Evolutionary conservation across 1,140 invertebrate genomes (phyloP), one percentile per base, ranked within the genome.

Genomic region (Drosophila nannoptera): DNA sequence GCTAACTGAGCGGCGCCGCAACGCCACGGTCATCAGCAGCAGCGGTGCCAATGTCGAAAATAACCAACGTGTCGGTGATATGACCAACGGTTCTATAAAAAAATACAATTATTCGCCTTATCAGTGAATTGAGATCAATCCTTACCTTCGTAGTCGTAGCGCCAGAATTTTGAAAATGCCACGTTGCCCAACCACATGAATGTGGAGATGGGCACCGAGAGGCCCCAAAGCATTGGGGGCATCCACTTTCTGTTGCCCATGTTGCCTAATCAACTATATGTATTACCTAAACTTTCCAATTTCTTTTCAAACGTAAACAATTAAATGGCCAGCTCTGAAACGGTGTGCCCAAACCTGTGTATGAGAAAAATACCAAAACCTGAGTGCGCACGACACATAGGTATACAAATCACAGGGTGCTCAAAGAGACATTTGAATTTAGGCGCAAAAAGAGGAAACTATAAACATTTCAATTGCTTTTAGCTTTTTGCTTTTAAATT

Each of bases 61-160:
- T 7, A 96, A 84, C 94, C 95, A 96, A 87, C 95, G 91, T 71
- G 92, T 92, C 14, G 95, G 95, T 22, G 94, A 92, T 74, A 95
- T 93, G 5, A 93, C 91, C 50, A 90, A 87, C 66, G 91, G 89
- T 87, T 92, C 94, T 94, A 88, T 63, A 91, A 90, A 77, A 22
- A 53, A 65, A 42, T 14, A 9, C 52, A 43, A 59, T 48, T 77
- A 40, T 4, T 16, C n/a, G 14, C 16, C 4, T 61, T 66, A 38
- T 67, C 36, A 53, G 38, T 49, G 33, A 49, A 48, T 81, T 43
- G 4, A 53, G 53, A n/a, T 4, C 33, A 36, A 64, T 53, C 2
- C 46, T 90, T 90, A 93, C 93, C 93, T 88, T 93, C 92, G 56
- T 90, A 89, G 65, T 91, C 89, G 31, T 82, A 77, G 59, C 89